These are phyloP conservation scores for Leucophenga montana DNA, from an alignment of 2,888 invertebrate genomes.

Conservation along the genomic window DNA sequence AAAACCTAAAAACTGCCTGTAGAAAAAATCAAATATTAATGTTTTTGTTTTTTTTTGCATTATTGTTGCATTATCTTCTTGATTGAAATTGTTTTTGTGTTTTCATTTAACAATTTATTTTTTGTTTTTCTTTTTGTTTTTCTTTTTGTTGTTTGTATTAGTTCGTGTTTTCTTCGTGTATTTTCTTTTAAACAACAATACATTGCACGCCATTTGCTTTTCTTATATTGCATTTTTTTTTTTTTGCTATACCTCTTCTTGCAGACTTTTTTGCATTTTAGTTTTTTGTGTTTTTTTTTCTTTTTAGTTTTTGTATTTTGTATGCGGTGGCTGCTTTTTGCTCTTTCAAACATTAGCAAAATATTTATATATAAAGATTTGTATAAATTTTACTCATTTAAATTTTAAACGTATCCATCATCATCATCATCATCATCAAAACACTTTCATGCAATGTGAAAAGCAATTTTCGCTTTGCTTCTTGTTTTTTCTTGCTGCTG, in stretches of 20 bases:
- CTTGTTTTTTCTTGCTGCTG: slow-evolving; percentile 9
- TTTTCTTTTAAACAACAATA: slow-evolving; percentile 36
- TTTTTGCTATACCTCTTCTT: no score
- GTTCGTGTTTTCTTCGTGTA: neutral
- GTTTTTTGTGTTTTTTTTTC: slow-evolving; percentile 31
- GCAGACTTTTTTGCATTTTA: slow-evolving; percentile 23
- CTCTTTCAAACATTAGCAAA: slow-evolving; percentile 45
- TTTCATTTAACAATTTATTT: no score
- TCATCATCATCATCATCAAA: no score
- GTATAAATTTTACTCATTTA: slow-evolving; percentile 29
- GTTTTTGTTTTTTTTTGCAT: no score
- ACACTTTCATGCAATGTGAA: slow-evolving; percentile 25
- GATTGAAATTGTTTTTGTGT: no score
- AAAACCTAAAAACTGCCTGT: neutral
- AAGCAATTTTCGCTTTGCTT: slow-evolving; percentile 15
- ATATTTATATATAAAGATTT: slow-evolving; percentile 40
- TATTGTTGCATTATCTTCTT: no score
- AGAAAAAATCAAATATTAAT: no score
- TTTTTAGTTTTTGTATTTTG: slow-evolving; percentile 38
- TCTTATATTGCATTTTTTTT: slow-evolving; percentile 27
- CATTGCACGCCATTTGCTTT: slow-evolving; percentile 54
- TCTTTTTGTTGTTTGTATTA: slow-evolving; percentile 19
- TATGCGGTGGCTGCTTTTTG: slow-evolving; percentile 25
- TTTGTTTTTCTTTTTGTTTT: slow-evolving; percentile 24
- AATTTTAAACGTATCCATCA: slow-evolving; percentile 27